These are phyloP conservation scores for Gobio gobio DNA, from an alignment of 2,113 vertebrate species.

Conservation along the genomic window DNA sequence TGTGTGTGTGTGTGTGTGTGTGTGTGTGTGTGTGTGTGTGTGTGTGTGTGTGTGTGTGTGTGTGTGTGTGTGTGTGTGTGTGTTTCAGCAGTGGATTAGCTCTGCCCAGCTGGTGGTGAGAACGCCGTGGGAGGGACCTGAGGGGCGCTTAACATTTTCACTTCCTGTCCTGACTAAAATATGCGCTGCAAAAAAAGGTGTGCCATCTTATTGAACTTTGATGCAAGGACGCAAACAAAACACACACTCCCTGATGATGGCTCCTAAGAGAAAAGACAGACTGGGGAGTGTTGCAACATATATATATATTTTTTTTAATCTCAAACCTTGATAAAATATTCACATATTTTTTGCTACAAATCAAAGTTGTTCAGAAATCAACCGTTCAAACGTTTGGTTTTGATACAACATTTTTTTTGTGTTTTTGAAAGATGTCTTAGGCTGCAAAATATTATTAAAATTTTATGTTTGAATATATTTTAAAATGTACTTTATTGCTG, in stretches of 20 bases:
- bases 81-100: not conserved
- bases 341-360: not conserved
- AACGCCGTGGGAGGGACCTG: not conserved
- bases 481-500: too few relatives aligned
- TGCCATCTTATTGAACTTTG: not conserved
- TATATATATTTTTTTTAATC: not conserved
- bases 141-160: constrained; percentile 19
- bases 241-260: not conserved
- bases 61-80: constrained; percentile 14
- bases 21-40: constrained; percentile 29
- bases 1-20: constrained; percentile 31
- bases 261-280: not conserved
- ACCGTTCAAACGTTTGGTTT: too few relatives aligned
- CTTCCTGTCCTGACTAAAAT: constrained; percentile 28
- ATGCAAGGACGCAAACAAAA: not conserved
- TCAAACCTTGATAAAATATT: not conserved
- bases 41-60: constrained; percentile 27
- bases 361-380: not conserved
- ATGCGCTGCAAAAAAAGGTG: not conserved
- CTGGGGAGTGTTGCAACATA: not conserved
- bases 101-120: constrained; percentile 8
- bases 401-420: too few relatives aligned
- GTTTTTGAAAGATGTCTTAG: not conserved
- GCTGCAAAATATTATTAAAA: too few relatives aligned
- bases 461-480: too few relatives aligned